phyloP scores from a whole-genome alignment of 2,113 vertebrate genomes.

The Alligator mississippiensis region DNA sequence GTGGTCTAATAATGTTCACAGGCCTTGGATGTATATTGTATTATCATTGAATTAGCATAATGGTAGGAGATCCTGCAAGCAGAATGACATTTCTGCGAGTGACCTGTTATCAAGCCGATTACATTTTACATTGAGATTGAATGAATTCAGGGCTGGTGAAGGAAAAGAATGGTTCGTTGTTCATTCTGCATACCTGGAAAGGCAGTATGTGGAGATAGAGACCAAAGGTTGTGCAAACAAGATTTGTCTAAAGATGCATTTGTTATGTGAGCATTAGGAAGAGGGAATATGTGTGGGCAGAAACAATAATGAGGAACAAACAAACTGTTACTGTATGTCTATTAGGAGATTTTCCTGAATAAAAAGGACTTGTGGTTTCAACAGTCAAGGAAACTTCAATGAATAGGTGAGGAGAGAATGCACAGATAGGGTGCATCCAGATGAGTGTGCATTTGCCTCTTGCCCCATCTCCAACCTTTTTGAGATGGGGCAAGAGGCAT shows the following conservation, averaged over 20 bases:
- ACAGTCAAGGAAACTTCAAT: background rate
- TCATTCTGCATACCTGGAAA: background rate
- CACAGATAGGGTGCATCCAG: background rate
- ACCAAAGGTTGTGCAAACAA: constrained; percentile 25
- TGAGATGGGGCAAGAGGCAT: no score
- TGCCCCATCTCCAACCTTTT: no score
- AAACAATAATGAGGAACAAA: constrained; percentile 33
- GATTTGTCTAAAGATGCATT: constrained; percentile 37
- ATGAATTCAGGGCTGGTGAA: constrained; percentile 43
- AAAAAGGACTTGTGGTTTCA: background rate
- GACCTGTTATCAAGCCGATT: constrained; percentile 71
- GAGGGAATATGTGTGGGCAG: constrained; percentile 43
- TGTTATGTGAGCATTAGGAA: constrained; percentile 32
- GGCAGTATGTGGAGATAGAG: constrained; percentile 34
- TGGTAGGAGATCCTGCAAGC: constrained; percentile 57
- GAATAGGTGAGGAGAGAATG: background rate
- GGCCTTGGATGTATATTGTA: background rate
- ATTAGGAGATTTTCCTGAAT: background rate
- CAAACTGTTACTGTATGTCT: constrained; percentile 40
- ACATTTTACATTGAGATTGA: constrained; percentile 66
- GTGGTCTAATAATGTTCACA: constrained; percentile 30
- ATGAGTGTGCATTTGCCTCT: no score
- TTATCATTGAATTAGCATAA: constrained; percentile 73
- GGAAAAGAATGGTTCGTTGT: constrained; percentile 52
- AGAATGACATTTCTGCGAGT: constrained; percentile 64